Evolutionary conservation across 2,888 invertebrate species (phyloP).

Genomic region (Steinernema carpocapsae): DNA sequence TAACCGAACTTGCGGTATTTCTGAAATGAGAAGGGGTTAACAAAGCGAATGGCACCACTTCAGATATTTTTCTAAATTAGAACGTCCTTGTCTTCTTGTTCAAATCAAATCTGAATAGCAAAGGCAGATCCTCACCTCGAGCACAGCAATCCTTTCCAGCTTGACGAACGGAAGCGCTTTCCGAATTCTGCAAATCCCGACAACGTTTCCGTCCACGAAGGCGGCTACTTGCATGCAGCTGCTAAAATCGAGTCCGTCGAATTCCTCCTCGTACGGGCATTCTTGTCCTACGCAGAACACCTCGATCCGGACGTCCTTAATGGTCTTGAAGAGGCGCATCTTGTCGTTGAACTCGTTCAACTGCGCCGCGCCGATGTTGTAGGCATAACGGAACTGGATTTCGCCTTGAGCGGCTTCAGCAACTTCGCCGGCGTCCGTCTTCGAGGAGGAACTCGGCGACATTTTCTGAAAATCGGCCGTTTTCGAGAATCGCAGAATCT

Average conservation of each 20-base stretch:
- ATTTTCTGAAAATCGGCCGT: neutral
- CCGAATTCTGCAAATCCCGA: neutral
- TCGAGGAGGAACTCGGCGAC: constrained; percentile 6
- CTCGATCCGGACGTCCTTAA: neutral
- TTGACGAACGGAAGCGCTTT: constrained; percentile 3
- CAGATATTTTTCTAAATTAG: too few species aligned
- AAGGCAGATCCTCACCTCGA: neutral
- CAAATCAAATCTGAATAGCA: too few species aligned
- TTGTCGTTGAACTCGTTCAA: neutral
- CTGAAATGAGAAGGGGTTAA: neutral
- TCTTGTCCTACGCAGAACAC: neutral
- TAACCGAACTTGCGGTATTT: neutral
- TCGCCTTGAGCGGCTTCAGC: neutral
- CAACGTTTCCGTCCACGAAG: neutral
- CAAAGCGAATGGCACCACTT: too few species aligned
- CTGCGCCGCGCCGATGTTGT: neutral
- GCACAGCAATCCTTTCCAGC: neutral
- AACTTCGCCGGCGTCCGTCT: neutral
- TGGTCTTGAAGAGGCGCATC: neutral
- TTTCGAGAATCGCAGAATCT: too few species aligned
- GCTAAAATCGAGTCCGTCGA: constrained; percentile 11
- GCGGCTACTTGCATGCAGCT: neutral
- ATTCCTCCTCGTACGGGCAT: neutral
- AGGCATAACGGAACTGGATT: neutral
- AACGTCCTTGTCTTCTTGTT: too few species aligned